Base-by-base conservation (phyloP, 1,140 invertebrate species). In the Trichoplusia ni region DNA sequence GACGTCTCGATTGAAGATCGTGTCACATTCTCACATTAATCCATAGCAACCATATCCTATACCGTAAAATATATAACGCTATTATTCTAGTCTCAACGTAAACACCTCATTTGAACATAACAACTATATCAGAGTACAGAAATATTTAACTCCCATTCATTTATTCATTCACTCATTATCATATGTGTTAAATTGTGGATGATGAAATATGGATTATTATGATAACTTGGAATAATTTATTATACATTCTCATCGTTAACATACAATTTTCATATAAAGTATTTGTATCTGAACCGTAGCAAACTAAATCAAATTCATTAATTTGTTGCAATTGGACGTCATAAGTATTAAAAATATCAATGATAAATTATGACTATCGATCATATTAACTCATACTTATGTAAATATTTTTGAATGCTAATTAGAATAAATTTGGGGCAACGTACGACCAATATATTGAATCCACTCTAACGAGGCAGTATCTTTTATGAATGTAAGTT, bases 1-100 rank as follows among this genome's bases (percentile, higher is more conserved):
- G 75, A 74, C 68, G 70, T 83, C 75, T 80, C 81, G 75, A 78
- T 76, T 72, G 66, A 77, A 75, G 67, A 72, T 78, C 75, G 73
- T 73, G 67, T 76, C 70, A 75, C 63, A 73, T 54, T 33, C 64
- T 53, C 31, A 35, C 18, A 11, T 53, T 35, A 13, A 54, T 16
- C 14, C 11, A n/a, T 9, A 2, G n/a, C 25, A 27, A 27, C 25
- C 3, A 3, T n/a, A n/a, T n/a, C n/a, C n/a, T n/a, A n/a, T n/a
- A n/a, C n/a, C n/a, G n/a, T n/a, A n/a, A n/a, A n/a, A n/a, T n/a
- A n/a, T n/a, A n/a, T n/a, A n/a, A n/a, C n/a, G n/a, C n/a, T n/a
- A n/a, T n/a, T n/a, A n/a, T n/a, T n/a, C n/a, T n/a, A n/a, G n/a
- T n/a, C n/a, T n/a, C n/a, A n/a, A n/a, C n/a, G n/a, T n/a, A n/a